These are phyloP conservation scores for Lacerta bilineata DNA, from an alignment of 2,797 vertebrate genomes.

Conservation along the genomic window DNA sequence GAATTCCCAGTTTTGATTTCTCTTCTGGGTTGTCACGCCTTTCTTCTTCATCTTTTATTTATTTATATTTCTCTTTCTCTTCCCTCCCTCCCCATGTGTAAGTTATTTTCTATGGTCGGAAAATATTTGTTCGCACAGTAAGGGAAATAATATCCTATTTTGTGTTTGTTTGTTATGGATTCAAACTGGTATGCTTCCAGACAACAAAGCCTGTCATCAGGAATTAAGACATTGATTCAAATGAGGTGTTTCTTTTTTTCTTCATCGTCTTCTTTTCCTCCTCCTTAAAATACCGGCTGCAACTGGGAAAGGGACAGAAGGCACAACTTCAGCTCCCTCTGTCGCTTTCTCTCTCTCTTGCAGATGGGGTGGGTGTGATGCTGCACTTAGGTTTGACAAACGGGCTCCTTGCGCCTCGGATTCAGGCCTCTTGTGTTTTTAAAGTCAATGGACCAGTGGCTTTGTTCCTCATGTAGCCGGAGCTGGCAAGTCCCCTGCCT, in stretches of 20 bases:
- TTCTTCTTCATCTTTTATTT: slow-evolving; percentile 54
- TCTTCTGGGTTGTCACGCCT: slow-evolving; percentile 78
- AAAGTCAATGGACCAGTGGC: slow-evolving; percentile 14
- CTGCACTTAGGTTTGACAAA: background rate
- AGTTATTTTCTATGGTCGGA: slow-evolving; percentile 82
- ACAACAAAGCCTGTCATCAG: slow-evolving; percentile 78
- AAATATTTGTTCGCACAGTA: slow-evolving; percentile 80
- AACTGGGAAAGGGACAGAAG: background rate
- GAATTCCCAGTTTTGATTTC: slow-evolving; percentile 69
- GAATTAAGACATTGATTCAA: slow-evolving; percentile 68
- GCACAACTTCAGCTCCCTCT: background rate
- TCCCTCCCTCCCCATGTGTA: slow-evolving; percentile 72
- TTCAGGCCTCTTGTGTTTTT: slow-evolving; percentile 6
- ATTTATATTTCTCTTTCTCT: slow-evolving; percentile 33
- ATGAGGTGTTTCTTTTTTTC: background rate
- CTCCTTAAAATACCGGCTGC: slow-evolving; percentile 22
- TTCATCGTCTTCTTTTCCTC: accelerated
- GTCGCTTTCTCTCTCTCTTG: background rate
- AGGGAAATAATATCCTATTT: slow-evolving; percentile 85
- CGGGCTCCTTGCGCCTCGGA: slow-evolving; percentile 30
- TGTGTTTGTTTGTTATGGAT: slow-evolving; percentile 76
- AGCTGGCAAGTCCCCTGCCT: slow-evolving; percentile 42
- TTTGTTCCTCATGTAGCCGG: background rate
- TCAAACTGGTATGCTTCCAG: slow-evolving; percentile 75
- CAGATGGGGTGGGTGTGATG: accelerated